These are phyloP conservation scores for Calcarius lapponicus DNA, from an alignment of 2,797 vertebrate species.

Conservation along the genomic window DNA sequence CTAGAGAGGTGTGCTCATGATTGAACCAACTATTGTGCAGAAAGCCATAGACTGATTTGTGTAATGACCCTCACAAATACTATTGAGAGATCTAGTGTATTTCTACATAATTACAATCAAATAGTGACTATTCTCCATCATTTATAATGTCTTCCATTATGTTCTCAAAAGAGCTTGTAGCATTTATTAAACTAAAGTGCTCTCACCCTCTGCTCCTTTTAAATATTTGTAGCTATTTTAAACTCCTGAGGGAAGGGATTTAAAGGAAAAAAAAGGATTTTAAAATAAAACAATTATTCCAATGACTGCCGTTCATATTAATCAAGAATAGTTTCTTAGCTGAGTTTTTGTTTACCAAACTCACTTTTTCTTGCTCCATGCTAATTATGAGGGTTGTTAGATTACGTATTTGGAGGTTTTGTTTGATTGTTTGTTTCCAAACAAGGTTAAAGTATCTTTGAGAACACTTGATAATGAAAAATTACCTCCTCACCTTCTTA, in stretches of 20 bases:
- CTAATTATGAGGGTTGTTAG: neutral
- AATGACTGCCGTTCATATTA: neutral
- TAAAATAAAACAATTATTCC: neutral
- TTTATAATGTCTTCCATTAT: neutral
- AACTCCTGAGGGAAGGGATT: neutral
- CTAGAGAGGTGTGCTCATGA: neutral
- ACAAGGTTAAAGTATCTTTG: neutral
- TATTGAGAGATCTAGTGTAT: neutral
- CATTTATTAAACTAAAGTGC: neutral
- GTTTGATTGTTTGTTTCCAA: conserved; percentile 24
- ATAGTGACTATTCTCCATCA: neutral
- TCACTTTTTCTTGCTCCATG: neutral
- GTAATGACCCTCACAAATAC: neutral
- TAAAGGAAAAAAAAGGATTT: neutral
- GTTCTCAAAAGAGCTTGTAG: fast-evolving
- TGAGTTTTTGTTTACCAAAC: conserved; percentile 15
- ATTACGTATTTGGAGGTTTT: neutral
- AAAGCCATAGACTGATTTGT: neutral
- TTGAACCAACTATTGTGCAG: neutral
- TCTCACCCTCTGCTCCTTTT: neutral
- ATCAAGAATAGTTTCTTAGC: neutral
- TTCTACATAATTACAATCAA: neutral
- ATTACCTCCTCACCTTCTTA: neutral
- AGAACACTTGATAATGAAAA: neutral
- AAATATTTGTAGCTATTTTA: neutral